Percentiles rank a stretch among this genome's conserved stretches.
Conservation (phyloP, 2,113 vertebrate species). For the Anoura caudifer region DNA sequence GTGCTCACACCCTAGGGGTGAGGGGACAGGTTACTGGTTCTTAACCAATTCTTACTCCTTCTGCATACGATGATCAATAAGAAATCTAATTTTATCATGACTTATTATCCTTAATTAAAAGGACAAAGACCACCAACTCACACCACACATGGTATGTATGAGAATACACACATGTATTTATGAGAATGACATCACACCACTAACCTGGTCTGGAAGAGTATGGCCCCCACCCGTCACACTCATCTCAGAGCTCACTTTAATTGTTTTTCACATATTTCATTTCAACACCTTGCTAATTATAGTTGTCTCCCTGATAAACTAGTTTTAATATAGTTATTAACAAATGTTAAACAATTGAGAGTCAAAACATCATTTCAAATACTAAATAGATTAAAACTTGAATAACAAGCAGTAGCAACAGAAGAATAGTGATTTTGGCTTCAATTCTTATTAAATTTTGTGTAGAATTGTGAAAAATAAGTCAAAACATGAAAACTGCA, state of each 20-base stretch:
- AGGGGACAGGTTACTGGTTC: slow-evolving; percentile 63
- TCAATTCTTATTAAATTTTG: not conserved
- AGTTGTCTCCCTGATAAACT: slow-evolving; percentile 25
- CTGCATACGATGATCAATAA: slow-evolving; percentile 28
- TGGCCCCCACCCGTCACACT: not conserved
- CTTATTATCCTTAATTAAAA: slow-evolving; percentile 46
- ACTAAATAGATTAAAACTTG: slow-evolving; percentile 19
- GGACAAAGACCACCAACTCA: slow-evolving; percentile 39
- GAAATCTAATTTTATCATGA: slow-evolving; percentile 55
- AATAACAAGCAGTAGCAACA: not conserved
- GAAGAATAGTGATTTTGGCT: not conserved
- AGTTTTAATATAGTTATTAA: not conserved
- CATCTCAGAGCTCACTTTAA: not conserved
- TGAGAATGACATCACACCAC: not conserved
- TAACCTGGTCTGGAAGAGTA: not conserved
- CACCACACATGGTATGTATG: too few species aligned
- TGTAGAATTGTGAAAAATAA: slow-evolving; percentile 24
- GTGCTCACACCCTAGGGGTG: slow-evolving; percentile 17
- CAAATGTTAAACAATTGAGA: not conserved
- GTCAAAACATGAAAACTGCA: not conserved
- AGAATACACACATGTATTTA: too few species aligned
- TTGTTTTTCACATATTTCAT: not conserved
- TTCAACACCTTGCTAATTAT: not conserved
- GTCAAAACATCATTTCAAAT: not conserved
- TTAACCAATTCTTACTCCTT: slow-evolving; percentile 35